These are phyloP conservation scores for Arctopsyche grandis DNA, from an alignment of 1,140 invertebrate genomes.

Conservation along the genomic window DNA sequence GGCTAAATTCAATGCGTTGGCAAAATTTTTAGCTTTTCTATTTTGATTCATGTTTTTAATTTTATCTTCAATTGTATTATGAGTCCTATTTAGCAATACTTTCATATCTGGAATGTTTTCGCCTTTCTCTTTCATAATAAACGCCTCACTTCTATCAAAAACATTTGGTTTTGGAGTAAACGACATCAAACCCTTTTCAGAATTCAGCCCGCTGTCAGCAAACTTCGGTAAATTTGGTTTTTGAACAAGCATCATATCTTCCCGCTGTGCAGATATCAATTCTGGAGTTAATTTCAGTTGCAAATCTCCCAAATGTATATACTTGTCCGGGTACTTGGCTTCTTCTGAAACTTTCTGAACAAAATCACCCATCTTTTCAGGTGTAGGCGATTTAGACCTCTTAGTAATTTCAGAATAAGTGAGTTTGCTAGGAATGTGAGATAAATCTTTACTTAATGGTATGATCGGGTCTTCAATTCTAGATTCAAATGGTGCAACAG, in stretches of 20 bases:
- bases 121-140: conserved; percentile 57
- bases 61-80: conserved; percentile 65
- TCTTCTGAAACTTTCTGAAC: conserved; percentile 11
- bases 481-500: conserved; percentile 1
- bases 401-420: conserved; percentile 65
- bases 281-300: conserved; percentile 47
- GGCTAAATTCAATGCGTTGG: conserved; percentile 70
- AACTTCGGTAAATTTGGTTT: background rate
- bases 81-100: conserved; percentile 62
- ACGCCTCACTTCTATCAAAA: conserved; percentile 58
- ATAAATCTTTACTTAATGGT: background rate
- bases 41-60: conserved; percentile 67
- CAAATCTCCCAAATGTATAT: conserved; percentile 48
- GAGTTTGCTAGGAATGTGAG: conserved; percentile 55
- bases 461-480: background rate
- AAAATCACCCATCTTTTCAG: conserved; percentile 55
- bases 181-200: conserved; percentile 24
- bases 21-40: conserved; percentile 64
- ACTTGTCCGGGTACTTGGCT: conserved; percentile 45
- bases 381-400: conserved; percentile 64
- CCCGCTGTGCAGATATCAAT: background rate
- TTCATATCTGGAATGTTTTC: conserved; percentile 63
- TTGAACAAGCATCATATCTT: background rate
- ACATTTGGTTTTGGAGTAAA: conserved; percentile 15
- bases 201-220: background rate